Evolutionary conservation across 2,113 vertebrate species (phyloP).

Genomic region (Macquaria australasica): DNA sequence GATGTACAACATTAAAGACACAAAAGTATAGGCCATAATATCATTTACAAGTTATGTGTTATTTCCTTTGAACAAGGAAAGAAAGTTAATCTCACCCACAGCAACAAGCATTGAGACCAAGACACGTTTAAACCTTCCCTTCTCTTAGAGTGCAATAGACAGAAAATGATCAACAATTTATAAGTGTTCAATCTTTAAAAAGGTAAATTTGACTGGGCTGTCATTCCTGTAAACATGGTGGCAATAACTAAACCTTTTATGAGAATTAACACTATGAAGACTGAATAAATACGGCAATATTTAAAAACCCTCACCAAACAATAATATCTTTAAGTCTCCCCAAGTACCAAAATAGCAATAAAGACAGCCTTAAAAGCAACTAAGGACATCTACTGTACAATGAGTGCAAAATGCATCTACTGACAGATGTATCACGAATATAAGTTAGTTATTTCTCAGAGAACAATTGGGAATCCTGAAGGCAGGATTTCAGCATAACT

Average conservation of each 20-base stretch:
- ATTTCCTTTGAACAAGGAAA: background rate
- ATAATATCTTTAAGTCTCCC: background rate
- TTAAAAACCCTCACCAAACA: background rate
- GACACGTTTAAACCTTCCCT: rapidly evolving
- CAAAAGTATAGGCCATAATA: rapidly evolving
- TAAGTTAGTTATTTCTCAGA: too few species aligned
- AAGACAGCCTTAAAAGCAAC: too few species aligned
- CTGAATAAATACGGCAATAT: too few species aligned
- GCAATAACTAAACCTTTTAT: background rate
- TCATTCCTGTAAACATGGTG: background rate
- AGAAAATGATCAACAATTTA: background rate
- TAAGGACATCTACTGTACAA: background rate
- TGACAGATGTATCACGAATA: background rate
- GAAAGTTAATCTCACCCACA: background rate
- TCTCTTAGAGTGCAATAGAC: background rate
- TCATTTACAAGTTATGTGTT: rapidly evolving
- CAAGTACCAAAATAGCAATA: background rate
- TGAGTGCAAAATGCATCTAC: rapidly evolving
- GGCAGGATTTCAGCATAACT: too few species aligned
- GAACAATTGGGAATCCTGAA: too few species aligned
- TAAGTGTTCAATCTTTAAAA: background rate
- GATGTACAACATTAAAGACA: background rate
- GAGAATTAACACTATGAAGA: too few species aligned
- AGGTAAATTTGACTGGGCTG: rapidly evolving
- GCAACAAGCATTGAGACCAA: background rate